Percentiles rank a stretch among this genome's conserved stretches.
Conservation (phyloP, 2,797 vertebrate genomes). For the Anomalospiza imberbis region DNA sequence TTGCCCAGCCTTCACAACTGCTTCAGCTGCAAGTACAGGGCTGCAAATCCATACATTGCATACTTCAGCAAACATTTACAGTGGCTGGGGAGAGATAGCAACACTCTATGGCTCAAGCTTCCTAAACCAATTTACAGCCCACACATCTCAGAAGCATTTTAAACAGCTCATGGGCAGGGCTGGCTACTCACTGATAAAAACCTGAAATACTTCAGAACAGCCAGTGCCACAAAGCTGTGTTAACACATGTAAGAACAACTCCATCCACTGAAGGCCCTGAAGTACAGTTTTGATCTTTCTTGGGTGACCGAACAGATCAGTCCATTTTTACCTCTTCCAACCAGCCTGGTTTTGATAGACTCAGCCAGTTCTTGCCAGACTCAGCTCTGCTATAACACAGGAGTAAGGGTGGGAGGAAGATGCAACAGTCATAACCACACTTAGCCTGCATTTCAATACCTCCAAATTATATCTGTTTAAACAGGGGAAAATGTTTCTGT, state of each 20-base stretch:
- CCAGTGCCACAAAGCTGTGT: not conserved
- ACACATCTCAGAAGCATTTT: not conserved
- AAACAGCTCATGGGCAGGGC: not conserved
- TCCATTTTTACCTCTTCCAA: not conserved
- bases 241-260: not conserved
- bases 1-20: not conserved
- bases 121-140: not conserved
- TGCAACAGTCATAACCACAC: not conserved
- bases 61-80: not conserved
- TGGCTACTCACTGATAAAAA: not conserved
- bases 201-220: not conserved
- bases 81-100: not conserved
- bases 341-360: not conserved
- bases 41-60: not conserved
- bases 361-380: not conserved
- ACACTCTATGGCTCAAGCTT: not conserved
- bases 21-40: not conserved
- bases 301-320: not conserved
- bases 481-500: not conserved
- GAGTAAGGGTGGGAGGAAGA: not conserved
- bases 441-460: not conserved
- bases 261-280: not conserved
- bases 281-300: not conserved
- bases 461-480: not conserved
- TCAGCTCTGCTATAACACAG: not conserved